Conservation (phyloP, 2,888 invertebrate genomes). For the Amiota mariae region DNA sequence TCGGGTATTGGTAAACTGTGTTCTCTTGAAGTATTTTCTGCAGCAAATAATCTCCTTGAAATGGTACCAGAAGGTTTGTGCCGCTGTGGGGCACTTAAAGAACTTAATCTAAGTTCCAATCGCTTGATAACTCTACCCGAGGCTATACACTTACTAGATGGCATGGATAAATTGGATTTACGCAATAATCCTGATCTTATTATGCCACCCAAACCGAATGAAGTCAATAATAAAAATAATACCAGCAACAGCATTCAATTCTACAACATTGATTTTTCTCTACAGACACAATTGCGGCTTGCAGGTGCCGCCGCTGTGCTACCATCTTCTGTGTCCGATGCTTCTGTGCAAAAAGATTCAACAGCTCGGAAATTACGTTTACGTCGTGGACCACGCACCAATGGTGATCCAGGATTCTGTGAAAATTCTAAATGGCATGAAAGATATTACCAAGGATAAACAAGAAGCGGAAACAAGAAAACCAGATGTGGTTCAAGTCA, state of each 20-base stretch:
- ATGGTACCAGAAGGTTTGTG: constrained; percentile 99
- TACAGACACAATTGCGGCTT: constrained; percentile 93
- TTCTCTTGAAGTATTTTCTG: constrained; percentile 94
- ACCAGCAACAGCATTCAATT: constrained; percentile 89
- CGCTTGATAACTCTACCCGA: constrained; percentile 96
- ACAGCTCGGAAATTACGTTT: constrained; percentile 94
- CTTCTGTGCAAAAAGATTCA: constrained; percentile 86
- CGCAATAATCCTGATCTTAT: constrained; percentile 95
- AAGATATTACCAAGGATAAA: constrained; percentile 81
- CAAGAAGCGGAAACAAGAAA: constrained; percentile 76
- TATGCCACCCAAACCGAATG: constrained; percentile 97
- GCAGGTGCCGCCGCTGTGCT: constrained; percentile 94
- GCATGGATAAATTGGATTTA: constrained; percentile 90
- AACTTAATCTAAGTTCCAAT: constrained; percentile 93
- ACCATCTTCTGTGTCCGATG: constrained; percentile 81
- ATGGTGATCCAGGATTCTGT: constrained; percentile 90
- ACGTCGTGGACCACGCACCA: constrained; percentile 85
- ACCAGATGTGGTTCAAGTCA: constrained; percentile 74
- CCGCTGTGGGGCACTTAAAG: constrained; percentile 94
- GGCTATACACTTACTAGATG: constrained; percentile 94
- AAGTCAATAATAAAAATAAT: constrained; percentile 86
- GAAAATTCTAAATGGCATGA: constrained; percentile 88
- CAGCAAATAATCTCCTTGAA: constrained; percentile 95
- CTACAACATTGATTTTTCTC: constrained; percentile 99
- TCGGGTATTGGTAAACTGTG: constrained; percentile 97